phyloP scores from a whole-genome alignment of 2,113 vertebrate species.

The Polypterus senegalus region DNA sequence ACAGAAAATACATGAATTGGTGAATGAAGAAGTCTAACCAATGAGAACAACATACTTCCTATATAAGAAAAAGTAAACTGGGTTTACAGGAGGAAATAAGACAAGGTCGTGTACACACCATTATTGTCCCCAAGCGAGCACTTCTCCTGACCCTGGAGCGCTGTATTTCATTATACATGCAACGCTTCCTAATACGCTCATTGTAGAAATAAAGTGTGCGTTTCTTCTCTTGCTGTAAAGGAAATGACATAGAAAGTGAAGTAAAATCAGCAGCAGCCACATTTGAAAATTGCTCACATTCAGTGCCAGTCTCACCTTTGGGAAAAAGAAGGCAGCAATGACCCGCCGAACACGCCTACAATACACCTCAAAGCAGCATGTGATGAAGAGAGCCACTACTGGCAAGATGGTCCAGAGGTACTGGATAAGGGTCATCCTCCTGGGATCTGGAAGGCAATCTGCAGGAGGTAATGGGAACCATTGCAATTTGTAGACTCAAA shows the following conservation, averaged over 20 bases:
- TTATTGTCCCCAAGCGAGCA: constrained; percentile 9
- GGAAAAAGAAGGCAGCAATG: constrained; percentile 65
- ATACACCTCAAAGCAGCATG: constrained; percentile 63
- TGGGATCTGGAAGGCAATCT: constrained; percentile 52
- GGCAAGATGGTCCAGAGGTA: constrained; percentile 37
- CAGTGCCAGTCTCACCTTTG: constrained; percentile 48
- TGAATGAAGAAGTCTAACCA: too few relatives aligned
- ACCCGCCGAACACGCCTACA: constrained; percentile 55
- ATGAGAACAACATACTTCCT: too few relatives aligned
- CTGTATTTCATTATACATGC: constrained; percentile 34
- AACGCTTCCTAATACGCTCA: constrained; percentile 45
- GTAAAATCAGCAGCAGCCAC: not conserved
- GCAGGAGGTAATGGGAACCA: not conserved
- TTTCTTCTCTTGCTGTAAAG: constrained; percentile 65
- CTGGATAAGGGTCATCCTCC: constrained; percentile 21
- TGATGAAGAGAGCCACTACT: constrained; percentile 30
- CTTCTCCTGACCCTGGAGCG: constrained; percentile 19
- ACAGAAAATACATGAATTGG: too few relatives aligned
- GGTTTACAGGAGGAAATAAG: too few relatives aligned
- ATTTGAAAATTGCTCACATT: not conserved
- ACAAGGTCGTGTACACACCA: constrained; percentile 20
- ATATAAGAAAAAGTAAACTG: too few relatives aligned
- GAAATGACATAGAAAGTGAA: not conserved
- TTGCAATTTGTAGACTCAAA: too few relatives aligned
- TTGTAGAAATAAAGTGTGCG: constrained; percentile 71